Base-by-base conservation (phyloP, 2,797 vertebrate genomes). In the Acrossocheilus wenchowensis region DNA sequence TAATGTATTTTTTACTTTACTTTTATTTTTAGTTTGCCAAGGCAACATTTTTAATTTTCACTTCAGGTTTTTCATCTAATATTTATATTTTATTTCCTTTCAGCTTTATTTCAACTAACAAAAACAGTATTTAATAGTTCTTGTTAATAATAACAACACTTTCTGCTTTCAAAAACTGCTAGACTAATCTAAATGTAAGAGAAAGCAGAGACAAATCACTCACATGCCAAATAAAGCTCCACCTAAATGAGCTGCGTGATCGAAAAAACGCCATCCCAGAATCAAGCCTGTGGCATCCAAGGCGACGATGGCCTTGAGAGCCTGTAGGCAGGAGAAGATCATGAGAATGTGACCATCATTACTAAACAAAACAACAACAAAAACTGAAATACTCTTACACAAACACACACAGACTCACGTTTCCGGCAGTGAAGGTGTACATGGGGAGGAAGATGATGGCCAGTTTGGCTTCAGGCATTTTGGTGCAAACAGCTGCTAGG, bases 391-490 rank as follows among this genome's bases (percentile, higher is more conserved):
- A 2, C 69, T 43, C 68, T 26, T 6, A 52, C 50, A 66, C 62
- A 12, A 34, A 52, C 15, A 52, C 50, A 14, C n/a, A 57, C 15
- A 36, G 43, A 95, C 97, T 96, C 93, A 99, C 98, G 0, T 90
- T 97, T 91, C 95, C 95, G 2, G 97, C 97, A 0, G 95, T 97
- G 94, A 99, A 99, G 72, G 97, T 97, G 95, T 97, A 96, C 95
- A 99, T 97, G 0, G 98, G 98, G 57, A 99, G 96, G 92, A 99
- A 97, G 91, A 99, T 95, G 66, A 99, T 97, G 88, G 97, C 97
- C 1, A 99, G 94, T 89, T 97, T 97, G 89, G 97, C 97, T 82
- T 99, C 98, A 10, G 98, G 98, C 89, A 98, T 94, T 93, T 98
- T 98, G 0, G 95, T 94, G 80, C 98, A 99, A 43, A 99, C 97